Evolutionary conservation across 2,113 vertebrate species (phyloP).

Genomic region (Phylloscopus trochilus): DNA sequence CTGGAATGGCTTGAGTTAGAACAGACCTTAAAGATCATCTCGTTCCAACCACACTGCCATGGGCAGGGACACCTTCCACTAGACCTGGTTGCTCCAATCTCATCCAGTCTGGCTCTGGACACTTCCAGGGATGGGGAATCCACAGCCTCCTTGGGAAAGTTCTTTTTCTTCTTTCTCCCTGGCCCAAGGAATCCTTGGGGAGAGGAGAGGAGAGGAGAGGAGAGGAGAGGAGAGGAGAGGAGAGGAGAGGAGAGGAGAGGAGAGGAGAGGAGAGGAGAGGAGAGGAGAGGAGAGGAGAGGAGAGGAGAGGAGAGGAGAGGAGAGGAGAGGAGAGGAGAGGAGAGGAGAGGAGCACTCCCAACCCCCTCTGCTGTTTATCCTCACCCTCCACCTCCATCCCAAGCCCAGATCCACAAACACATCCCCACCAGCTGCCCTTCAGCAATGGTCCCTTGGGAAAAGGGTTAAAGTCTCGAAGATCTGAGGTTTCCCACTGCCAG

Average conservation of each 20-base stretch:
- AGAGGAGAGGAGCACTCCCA: accelerated
- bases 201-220: too few relatives aligned
- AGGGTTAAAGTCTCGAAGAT: neutral
- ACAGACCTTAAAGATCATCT: neutral
- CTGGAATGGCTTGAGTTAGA: neutral
- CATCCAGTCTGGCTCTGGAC: neutral
- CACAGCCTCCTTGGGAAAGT: neutral
- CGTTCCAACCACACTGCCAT: accelerated
- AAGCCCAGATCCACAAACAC: neutral
- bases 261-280: too few relatives aligned
- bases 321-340: too few relatives aligned
- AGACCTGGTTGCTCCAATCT: neutral
- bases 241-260: too few relatives aligned
- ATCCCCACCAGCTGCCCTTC: neutral
- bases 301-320: too few relatives aligned
- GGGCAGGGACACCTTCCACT: neutral
- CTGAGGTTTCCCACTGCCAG: neutral
- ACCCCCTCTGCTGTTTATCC: neutral
- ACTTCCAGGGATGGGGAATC: neutral
- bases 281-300: too few relatives aligned
- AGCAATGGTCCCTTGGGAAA: accelerated
- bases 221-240: too few relatives aligned
- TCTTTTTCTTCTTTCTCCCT: neutral
- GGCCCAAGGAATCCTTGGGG: neutral
- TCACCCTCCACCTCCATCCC: neutral